phyloP scores from a whole-genome alignment of 1,140 invertebrate species.

The Aphaenogaster floridana region DNA sequence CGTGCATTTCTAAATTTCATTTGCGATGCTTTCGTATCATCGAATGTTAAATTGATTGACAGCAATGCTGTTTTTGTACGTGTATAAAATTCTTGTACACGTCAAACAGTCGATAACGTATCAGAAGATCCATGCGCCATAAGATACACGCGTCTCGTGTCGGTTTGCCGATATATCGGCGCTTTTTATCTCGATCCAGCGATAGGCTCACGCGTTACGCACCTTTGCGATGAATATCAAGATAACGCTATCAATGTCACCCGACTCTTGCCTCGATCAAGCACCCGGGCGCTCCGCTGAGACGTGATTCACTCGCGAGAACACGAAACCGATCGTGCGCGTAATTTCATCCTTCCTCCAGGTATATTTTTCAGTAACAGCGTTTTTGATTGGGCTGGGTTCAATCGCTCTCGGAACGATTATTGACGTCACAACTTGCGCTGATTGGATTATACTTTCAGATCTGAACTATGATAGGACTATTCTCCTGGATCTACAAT shows the following conservation, averaged over 20 bases:
- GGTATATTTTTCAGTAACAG: conserved; percentile 4
- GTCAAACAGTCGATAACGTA: conserved; percentile 35
- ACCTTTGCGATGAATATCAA: conserved; percentile 69
- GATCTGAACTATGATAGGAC: too few species aligned
- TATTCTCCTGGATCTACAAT: too few species aligned
- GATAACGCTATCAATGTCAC: conserved; percentile 60
- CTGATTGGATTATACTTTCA: too few species aligned
- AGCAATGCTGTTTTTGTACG: background rate
- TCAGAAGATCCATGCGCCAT: conserved; percentile 17
- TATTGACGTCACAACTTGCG: too few species aligned
- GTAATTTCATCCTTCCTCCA: conserved; percentile 34
- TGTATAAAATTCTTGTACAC: background rate
- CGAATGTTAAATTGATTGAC: background rate
- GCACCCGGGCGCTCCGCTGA: conserved; percentile 10
- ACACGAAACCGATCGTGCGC: conserved; percentile 30
- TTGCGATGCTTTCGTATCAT: background rate
- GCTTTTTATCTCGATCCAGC: conserved; percentile 70
- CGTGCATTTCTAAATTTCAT: background rate
- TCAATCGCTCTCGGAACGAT: too few species aligned
- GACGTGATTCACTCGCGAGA: conserved; percentile 39
- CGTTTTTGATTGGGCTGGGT: background rate
- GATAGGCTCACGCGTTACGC: conserved; percentile 72
- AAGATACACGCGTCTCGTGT: conserved; percentile 48
- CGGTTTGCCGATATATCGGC: conserved; percentile 51
- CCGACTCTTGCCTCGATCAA: conserved; percentile 37